Conservation (phyloP, 2,888 invertebrate species). For the Eulithis prunata region DNA sequence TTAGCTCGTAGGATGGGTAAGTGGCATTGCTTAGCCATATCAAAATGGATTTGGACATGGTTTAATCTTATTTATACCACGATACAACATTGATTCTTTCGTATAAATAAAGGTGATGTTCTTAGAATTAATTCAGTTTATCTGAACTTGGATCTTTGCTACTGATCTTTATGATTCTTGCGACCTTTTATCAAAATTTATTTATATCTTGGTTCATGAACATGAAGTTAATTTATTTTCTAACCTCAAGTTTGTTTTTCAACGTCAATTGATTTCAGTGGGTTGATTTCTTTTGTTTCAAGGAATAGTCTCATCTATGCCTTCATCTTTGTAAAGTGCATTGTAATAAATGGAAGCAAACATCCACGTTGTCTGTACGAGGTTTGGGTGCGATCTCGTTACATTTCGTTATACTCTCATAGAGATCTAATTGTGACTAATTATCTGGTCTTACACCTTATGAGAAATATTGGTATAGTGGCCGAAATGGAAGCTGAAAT, state of each 20-base stretch:
- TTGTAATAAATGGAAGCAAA: slow-evolving; percentile 44
- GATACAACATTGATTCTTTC: slow-evolving; percentile 20
- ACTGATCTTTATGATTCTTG: slow-evolving; percentile 13
- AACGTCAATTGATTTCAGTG: neutral
- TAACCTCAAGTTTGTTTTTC: no score
- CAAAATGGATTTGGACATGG: slow-evolving; percentile 31
- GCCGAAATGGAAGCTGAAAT: no score
- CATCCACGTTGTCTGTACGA: slow-evolving; percentile 45
- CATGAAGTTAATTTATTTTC: no score
- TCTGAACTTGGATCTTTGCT: slow-evolving; percentile 20
- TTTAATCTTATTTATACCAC: slow-evolving; percentile 34
- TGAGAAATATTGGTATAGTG: slow-evolving; percentile 27
- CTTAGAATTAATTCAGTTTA: slow-evolving; percentile 18
- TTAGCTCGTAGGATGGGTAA: slow-evolving; percentile 36
- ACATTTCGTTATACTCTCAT: slow-evolving; percentile 54
- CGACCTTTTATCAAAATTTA: neutral
- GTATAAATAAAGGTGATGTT: slow-evolving; percentile 16
- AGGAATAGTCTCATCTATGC: slow-evolving; percentile 8
- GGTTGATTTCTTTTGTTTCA: neutral
- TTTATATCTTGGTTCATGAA: no score
- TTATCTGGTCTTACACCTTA: slow-evolving; percentile 65
- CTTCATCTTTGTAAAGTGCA: slow-evolving; percentile 20
- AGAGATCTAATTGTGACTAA: slow-evolving; percentile 65
- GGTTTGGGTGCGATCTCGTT: slow-evolving; percentile 60
- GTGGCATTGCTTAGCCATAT: slow-evolving; percentile 18